Conservation (phyloP, 2,797 vertebrate species). For the Eurystomus glaucurus region DNA sequence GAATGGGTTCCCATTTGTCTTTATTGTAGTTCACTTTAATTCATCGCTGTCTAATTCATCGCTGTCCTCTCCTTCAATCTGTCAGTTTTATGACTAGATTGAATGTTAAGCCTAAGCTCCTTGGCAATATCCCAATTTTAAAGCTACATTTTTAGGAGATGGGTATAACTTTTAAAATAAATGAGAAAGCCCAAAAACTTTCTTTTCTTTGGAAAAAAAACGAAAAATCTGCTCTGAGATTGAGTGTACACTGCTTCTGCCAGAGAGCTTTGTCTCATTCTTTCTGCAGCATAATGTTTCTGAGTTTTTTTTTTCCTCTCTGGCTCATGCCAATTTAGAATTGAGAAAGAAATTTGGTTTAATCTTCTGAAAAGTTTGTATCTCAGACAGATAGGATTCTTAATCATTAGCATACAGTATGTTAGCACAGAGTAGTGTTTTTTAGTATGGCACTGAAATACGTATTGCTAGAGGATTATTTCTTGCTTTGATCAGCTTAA, state of each 20-base stretch:
- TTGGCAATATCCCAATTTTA: not conserved
- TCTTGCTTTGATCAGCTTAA: constrained; percentile 1
- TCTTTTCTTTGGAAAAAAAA: not conserved
- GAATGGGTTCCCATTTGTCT: not conserved
- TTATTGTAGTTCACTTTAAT: constrained; percentile 31
- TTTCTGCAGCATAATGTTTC: not conserved
- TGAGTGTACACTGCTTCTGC: not conserved
- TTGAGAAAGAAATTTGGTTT: not conserved
- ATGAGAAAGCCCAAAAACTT: not conserved
- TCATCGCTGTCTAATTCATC: constrained; percentile 35
- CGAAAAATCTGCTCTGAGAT: not conserved
- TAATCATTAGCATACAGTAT: not conserved
- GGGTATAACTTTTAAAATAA: not conserved
- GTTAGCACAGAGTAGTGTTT: not conserved
- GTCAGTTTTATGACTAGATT: constrained; percentile 43
- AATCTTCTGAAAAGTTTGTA: not conserved
- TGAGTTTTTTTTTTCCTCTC: not conserved
- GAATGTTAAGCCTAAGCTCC: constrained; percentile 38
- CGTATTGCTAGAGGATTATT: not conserved
- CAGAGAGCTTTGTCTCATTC: not conserved
- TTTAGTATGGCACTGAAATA: constrained; percentile 8
- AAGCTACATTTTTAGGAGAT: constrained; percentile 23
- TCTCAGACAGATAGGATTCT: not conserved
- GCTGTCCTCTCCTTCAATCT: constrained; percentile 30
- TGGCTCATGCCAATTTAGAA: not conserved